These are phyloP conservation scores for Neodiprion lecontei DNA, from an alignment of 1,140 invertebrate genomes.

Conservation along the genomic window DNA sequence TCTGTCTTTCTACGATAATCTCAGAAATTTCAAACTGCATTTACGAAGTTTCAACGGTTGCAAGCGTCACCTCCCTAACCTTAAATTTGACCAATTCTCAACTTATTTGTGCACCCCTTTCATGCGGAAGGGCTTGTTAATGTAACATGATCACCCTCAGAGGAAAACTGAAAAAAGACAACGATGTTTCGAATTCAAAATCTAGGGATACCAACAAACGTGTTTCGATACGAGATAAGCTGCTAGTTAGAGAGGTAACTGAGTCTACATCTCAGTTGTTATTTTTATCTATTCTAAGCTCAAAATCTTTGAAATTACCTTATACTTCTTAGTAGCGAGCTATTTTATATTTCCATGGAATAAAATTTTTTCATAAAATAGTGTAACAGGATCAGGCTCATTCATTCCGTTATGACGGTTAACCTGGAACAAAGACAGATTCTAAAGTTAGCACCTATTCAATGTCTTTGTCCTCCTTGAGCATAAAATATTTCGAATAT, in stretches of 20 bases:
- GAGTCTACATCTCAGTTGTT: not conserved
- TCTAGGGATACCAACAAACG: slow-evolving; percentile 63
- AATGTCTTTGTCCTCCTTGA: too few relatives aligned
- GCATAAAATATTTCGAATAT: too few relatives aligned
- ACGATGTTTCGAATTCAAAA: slow-evolving; percentile 57
- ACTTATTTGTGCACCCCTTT: not conserved
- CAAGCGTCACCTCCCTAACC: not conserved
- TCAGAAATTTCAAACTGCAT: too few relatives aligned
- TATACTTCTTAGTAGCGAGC: too few relatives aligned
- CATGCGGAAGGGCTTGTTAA: slow-evolving; percentile 9
- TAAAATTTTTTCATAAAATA: not conserved
- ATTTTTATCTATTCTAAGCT: too few relatives aligned
- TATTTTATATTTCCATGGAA: too few relatives aligned
- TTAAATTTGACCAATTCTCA: not conserved
- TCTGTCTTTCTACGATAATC: too few relatives aligned
- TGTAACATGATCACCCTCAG: slow-evolving; percentile 78
- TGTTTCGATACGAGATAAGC: slow-evolving; percentile 83
- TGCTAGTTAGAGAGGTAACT: slow-evolving; percentile 81
- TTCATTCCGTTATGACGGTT: too few relatives aligned
- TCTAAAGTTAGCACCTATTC: too few relatives aligned
- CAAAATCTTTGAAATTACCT: slow-evolving; percentile 18
- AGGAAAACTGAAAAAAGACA: slow-evolving; percentile 78
- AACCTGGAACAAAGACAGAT: too few relatives aligned
- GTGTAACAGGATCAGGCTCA: too few relatives aligned
- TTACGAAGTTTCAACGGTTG: not conserved